Base-by-base conservation (phyloP, 2,797 vertebrate species). In the Moxostoma hubbsi region DNA sequence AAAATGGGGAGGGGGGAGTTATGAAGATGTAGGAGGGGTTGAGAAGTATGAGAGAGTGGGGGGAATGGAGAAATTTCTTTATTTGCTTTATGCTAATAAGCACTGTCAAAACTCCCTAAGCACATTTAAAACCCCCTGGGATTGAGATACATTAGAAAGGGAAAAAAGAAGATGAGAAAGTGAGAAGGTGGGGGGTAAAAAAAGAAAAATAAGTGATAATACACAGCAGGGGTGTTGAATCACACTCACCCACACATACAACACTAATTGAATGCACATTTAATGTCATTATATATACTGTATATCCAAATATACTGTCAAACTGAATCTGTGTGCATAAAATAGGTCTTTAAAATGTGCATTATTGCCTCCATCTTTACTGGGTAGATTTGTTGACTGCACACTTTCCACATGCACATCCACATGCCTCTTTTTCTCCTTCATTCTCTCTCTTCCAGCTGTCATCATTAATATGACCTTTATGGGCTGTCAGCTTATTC, bases 391-490 rank as follows among this genome's bases (percentile, higher is more conserved):
- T 76, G 74, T 51, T 71, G 58, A 67, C 69, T 1, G 58, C 78
- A 73, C 69, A 63, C 59, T 53, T 67, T 74, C 55, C 36, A 49
- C 68, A 36, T 8, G 43, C 45, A 51, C 65, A 11, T 59, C 9
- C 70, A 57, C 50, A 68, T 57, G 47, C 11, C 73, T 80, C 78
- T 71, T 11, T 55, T 18, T 49, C 75, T 73, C 79, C 73, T 45
- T 45, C 58, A 12, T 79, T 77, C 68, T 55, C 81, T 24, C 24
- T 24, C 24, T 24, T 24, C 77, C 85, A 75, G 74, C 87, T 79
- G 84, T 81, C 86, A 83, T 83, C 83, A 86, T 87, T 91, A 90
- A 91, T 89, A 87, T 92, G 89, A 92, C 91, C 90, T 93, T 92
- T 90, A 87, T 81, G 87, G 85, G 89, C 88, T 87, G 89, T 91